phyloP scores from a whole-genome alignment of 2,113 vertebrate genomes.

The Mellivora capensis region DNA sequence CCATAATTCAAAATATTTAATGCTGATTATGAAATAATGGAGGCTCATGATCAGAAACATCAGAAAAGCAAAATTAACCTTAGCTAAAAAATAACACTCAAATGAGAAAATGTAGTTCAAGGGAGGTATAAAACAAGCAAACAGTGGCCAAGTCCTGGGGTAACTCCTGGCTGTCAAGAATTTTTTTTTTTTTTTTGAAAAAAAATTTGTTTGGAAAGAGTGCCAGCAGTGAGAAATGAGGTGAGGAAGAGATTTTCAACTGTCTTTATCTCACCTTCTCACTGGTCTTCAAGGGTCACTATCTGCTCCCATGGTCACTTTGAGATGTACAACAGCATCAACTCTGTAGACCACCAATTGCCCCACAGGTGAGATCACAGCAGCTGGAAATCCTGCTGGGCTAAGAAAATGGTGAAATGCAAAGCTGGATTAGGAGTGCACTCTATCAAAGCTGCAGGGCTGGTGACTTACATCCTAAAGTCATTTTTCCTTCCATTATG shows the following conservation, averaged over 20 bases:
- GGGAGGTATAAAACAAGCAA: neutral
- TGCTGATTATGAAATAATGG: neutral
- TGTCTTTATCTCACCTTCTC: neutral
- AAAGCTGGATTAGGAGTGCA: neutral
- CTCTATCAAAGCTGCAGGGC: rapidly evolving
- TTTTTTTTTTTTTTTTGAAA: neutral
- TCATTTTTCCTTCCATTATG: neutral
- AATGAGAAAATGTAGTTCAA: neutral
- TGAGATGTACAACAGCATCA: neutral
- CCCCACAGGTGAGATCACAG: too few species aligned
- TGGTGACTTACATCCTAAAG: neutral
- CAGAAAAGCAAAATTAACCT: neutral
- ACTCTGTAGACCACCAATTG: neutral
- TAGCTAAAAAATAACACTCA: neutral
- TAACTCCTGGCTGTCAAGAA: neutral
- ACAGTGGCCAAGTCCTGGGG: neutral
- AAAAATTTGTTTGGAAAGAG: neutral
- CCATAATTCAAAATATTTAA: neutral
- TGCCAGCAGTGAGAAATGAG: neutral
- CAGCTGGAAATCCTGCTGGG: neutral
- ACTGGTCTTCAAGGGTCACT: neutral
- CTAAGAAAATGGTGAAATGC: neutral
- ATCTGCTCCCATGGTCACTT: neutral
- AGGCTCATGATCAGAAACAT: neutral
- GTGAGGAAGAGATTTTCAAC: neutral